Base-by-base conservation (phyloP, 2,113 vertebrate species). In the Willisornis vidua region DNA sequence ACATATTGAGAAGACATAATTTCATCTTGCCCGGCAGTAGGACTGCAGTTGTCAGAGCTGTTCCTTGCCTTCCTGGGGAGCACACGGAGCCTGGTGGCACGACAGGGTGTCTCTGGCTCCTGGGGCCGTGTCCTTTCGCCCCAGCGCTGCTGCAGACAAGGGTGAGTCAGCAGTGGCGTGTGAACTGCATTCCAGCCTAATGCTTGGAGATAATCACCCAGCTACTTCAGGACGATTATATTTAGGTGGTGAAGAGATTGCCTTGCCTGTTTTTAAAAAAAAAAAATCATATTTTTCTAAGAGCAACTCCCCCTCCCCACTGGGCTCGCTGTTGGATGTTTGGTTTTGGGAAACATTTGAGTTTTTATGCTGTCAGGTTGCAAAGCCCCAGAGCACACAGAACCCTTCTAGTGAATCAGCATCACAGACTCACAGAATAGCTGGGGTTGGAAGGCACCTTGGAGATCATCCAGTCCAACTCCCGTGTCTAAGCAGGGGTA, bases 1-100 rank as follows among this genome's bases (percentile, higher is more conserved):
- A 3, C 1, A 0, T 14, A 2, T 6, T 62, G 25, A 12, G 23
- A 48, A 65, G 25, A 2, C 7, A 1, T 2, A 0, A 6, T 7
- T 3, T n/a, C 5, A 4, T 54, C 22, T 63, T 71, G 14, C 3
- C 14, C n/a, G 26, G 91, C 55, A 18, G 1, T 10, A 7, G 1
- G 19, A 31, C 4, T 3, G 51, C 19, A 1, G 55, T 46, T 89
- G 55, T 29, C 19, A 0, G 5, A 5, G 49, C 6, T 58, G 54
- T 8, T 2, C 2, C 6, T 1, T 9, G 31, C 93, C 43, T 48
- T 57, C 1, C 5, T 6, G 22, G 57, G 70, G 57, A 25, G 76
- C 51, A 19, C 35, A 28, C 7, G 66, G 12, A 85, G 58, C 74
- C 59, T 41, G 63, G 63, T 59, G 70, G 66, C 1, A 0, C 35